Base-by-base conservation (phyloP, 2,113 vertebrate genomes). In the Chionodraco myersi region DNA sequence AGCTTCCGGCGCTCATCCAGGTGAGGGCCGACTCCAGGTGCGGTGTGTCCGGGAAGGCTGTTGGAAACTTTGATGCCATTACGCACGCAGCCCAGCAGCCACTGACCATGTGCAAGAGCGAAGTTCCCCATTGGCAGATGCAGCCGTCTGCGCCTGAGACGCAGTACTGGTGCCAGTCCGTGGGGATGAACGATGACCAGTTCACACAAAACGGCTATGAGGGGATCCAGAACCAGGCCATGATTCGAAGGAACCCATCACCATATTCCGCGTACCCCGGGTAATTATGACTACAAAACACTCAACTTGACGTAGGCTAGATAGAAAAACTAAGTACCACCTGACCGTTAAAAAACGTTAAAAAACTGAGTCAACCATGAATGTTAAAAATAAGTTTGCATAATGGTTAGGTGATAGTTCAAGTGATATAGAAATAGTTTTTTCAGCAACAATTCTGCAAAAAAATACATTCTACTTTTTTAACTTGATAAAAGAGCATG, bases 161-260 rank as follows among this genome's bases (percentile, higher is more conserved):
- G 5, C 91, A 90, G 45, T 89, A 87, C 72, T 95, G 94, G 95
- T 89, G 88, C 54, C 94, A 91, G 69, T 51, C 91, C 11, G 2
- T 79, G 2, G 87, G 75, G 11, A 16, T 54, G 36, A 13, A 64
- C 11, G 86, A 94, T 18, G 92, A 93, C n/a, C 81, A 75, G 1
- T 90, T 88, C 45, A 41, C 78, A 4, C 77, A 85, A 10, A 34
- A 65, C 45, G 61, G 75, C 47, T 94, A 91, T 54, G 89, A 89
- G 2, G 88, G 53, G 11, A 68, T 91, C 67, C 92, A 92, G 63
- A 86, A 2, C 75, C 83, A 90, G 52, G 15, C 45, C 26, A 36
- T 86, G 66, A 12, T 75, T 1, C 91, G 89, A 81, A 90, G 91
- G 76, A 88, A 86, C 78, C 75, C 72, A 0, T 44, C 90, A 3